Evolutionary conservation across 1,140 invertebrate genomes (phyloP).

Genomic region (Ephestia elutella): DNA sequence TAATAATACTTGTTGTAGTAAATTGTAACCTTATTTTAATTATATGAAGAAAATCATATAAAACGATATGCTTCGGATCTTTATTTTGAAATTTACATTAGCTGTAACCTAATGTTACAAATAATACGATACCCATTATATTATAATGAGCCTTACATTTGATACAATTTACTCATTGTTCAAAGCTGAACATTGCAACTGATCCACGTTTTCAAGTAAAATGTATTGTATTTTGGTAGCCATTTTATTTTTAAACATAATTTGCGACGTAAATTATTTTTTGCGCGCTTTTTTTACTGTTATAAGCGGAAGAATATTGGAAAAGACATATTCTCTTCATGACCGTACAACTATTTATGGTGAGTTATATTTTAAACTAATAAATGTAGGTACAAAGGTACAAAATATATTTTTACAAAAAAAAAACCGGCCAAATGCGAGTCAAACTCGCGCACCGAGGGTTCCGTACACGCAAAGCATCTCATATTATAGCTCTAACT

Average conservation of each 20-base stretch:
- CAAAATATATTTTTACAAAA: no score
- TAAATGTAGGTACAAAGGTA: background rate
- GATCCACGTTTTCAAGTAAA: slow-evolving; percentile 9
- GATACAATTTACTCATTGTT: background rate
- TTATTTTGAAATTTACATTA: background rate
- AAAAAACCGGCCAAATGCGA: no score
- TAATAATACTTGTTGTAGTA: no score
- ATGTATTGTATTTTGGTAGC: slow-evolving; percentile 21
- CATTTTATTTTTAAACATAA: slow-evolving; percentile 30
- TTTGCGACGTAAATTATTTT: slow-evolving; percentile 49
- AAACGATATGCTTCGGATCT: no score
- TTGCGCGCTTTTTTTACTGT: slow-evolving; percentile 42
- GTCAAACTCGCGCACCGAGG: no score
- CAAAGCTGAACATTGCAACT: background rate
- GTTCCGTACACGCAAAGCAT: no score
- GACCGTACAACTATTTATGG: slow-evolving; percentile 46
- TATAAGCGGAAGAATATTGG: slow-evolving; percentile 33
- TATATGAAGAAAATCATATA: no score
- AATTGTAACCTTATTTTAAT: no score
- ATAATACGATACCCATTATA: background rate
- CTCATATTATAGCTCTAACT: no score
- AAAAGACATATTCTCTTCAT: slow-evolving; percentile 29
- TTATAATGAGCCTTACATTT: background rate
- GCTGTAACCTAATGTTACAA: no score
- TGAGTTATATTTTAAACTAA: slow-evolving; percentile 22